Conservation (phyloP, 2,113 vertebrate genomes). For the Callopanchax toddi region DNA sequence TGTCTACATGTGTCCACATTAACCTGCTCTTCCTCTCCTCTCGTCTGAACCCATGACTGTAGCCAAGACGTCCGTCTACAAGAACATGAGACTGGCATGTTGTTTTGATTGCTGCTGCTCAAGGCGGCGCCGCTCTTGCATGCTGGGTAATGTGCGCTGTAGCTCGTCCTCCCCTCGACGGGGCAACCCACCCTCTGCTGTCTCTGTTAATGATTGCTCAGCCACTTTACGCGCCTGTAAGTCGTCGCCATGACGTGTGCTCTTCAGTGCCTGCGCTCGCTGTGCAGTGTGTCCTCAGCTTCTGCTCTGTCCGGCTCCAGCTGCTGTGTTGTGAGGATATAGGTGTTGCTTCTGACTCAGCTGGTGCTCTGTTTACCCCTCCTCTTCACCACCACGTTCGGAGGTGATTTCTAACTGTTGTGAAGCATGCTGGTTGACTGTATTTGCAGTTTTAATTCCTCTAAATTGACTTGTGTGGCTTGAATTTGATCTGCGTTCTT, state of each 20-base stretch:
- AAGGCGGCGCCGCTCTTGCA: slow-evolving; percentile 94
- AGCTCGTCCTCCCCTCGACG: slow-evolving; percentile 91
- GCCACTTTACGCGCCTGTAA: slow-evolving; percentile 97
- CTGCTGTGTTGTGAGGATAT: slow-evolving; percentile 34
- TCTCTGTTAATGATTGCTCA: slow-evolving; percentile 98
- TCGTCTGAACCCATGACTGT: slow-evolving; percentile 87
- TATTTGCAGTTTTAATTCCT: slow-evolving; percentile 48
- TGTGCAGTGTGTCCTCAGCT: slow-evolving; percentile 41
- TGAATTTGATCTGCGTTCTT: slow-evolving; percentile 4
- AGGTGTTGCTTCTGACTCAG: slow-evolving; percentile 48
- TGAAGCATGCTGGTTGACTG: slow-evolving; percentile 54
- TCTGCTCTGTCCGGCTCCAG: slow-evolving; percentile 42
- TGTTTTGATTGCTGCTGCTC: slow-evolving; percentile 97
- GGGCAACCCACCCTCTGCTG: slow-evolving; percentile 94
- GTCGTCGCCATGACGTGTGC: slow-evolving; percentile 81
- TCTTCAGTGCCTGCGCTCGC: slow-evolving; percentile 57
- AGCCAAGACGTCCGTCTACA: slow-evolving; percentile 95
- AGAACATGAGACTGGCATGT: slow-evolving; percentile 97
- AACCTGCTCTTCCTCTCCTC: slow-evolving; percentile 93
- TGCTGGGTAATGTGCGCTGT: slow-evolving; percentile 95
- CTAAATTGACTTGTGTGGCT: slow-evolving; percentile 34
- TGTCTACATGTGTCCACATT: slow-evolving; percentile 79
- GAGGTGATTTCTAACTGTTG: slow-evolving; percentile 41
- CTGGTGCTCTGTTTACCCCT: slow-evolving; percentile 18
- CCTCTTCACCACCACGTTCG: slow-evolving; percentile 36